A percentile compares a stretch with the other conserved stretches of the same genome.
phyloP scores from a whole-genome alignment of 2,888 invertebrate species.

The Conops quadrifasciatus region DNA sequence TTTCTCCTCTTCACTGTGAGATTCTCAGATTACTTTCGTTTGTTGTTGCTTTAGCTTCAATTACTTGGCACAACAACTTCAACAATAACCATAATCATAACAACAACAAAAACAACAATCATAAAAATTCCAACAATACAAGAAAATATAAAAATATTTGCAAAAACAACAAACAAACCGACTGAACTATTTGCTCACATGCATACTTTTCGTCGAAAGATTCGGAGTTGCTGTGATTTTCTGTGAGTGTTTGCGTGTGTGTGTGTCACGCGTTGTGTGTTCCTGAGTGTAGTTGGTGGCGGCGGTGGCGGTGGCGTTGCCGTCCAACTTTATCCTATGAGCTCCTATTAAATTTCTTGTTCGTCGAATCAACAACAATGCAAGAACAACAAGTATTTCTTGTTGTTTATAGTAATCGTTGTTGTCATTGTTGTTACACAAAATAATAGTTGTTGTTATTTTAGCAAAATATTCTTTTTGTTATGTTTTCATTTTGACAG shows the following conservation, averaged over 20 bases:
- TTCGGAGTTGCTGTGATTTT: background rate
- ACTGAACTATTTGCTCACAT: no score
- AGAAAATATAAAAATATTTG: background rate
- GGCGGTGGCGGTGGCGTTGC: constrained; percentile 4
- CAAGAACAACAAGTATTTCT: constrained; percentile 21
- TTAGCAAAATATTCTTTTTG: constrained; percentile 4
- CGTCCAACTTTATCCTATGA: constrained; percentile 40
- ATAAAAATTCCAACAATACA: background rate
- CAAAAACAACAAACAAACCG: constrained; percentile 24
- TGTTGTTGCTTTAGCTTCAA: background rate
- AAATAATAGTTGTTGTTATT: constrained; percentile 19
- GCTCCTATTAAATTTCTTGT: constrained; percentile 47
- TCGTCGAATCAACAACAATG: constrained; percentile 48
- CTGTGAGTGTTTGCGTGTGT: constrained; percentile 6
- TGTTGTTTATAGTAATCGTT: constrained; percentile 22
- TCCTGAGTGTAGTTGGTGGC: background rate
- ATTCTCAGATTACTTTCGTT: background rate
- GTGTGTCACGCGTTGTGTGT: background rate
- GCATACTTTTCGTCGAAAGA: background rate
- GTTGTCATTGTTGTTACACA: constrained; percentile 12
- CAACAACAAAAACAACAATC: background rate
- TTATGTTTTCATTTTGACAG: constrained; percentile 11
- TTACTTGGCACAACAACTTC: background rate
- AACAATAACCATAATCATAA: background rate
- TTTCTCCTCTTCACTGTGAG: background rate